phyloP scores from a whole-genome alignment of 2,888 invertebrate species.

The Ferdinandea cuprea region DNA sequence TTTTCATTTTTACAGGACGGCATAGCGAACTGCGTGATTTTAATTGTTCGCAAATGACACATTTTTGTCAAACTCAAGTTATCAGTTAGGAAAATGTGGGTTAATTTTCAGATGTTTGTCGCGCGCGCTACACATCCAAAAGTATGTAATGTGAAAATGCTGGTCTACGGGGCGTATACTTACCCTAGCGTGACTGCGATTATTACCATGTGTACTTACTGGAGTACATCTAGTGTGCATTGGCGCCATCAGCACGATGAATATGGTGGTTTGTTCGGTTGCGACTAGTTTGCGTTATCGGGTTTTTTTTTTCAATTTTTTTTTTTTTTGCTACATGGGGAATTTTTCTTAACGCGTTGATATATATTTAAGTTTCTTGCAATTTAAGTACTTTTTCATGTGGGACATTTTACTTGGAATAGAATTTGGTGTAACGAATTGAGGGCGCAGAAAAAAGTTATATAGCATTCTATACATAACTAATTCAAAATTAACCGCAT shows the following conservation, averaged over 20 bases:
- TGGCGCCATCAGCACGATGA: conserved; percentile 65
- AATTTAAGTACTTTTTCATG: conserved; percentile 59
- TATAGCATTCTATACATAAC: no score
- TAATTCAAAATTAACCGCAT: no score
- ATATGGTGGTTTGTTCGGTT: conserved; percentile 18
- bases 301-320: no score
- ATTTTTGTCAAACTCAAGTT: conserved; percentile 63
- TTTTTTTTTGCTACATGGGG: conserved; percentile 53
- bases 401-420: conserved; percentile 20
- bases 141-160: conserved; percentile 27
- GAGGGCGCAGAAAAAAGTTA: no score
- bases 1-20: no score
- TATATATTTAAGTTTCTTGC: conserved; percentile 60
- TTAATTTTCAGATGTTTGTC: conserved; percentile 55
- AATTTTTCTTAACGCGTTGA: conserved; percentile 55
- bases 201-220: conserved; percentile 39
- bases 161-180: conserved; percentile 70
- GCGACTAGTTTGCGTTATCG: conserved; percentile 26
- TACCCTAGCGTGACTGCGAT: conserved; percentile 70
- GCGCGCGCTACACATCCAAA: conserved; percentile 7
- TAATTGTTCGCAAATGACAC: conserved; percentile 72
- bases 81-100: conserved; percentile 71
- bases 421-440: no score
- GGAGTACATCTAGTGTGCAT: conserved; percentile 56
- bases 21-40: conserved; percentile 67